Base-by-base conservation (phyloP, 53 echinoderm and acorn worm genomes). In the Echinometra lucunter region DNA sequence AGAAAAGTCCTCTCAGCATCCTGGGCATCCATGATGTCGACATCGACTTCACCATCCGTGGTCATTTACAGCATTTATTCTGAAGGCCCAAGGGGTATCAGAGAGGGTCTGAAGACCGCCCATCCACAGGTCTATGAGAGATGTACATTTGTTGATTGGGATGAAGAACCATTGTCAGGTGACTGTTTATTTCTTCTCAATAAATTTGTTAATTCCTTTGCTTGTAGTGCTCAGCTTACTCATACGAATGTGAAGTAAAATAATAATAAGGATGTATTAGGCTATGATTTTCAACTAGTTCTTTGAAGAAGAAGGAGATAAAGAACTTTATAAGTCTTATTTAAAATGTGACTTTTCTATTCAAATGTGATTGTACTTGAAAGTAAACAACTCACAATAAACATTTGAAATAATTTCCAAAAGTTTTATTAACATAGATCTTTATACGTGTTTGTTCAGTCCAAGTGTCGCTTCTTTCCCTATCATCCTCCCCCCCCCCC, bases 61-160 rank as follows among this genome's bases (percentile, higher is more conserved):
- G 92, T 70, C 13, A 11, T 92, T 23, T 70, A 92, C 74, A 92
- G 92, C 47, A n/a, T 72, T 18, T 92, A n/a, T 58, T 30, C 12
- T 27, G 92, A 92, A 45, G 92, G 92, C 27, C 69, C 92, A 40
- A 67, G 74, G 45, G 92, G 92, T 11, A 92, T 92, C 74, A 69
- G 28, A 28, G 47, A 72, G 32, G 7, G 13, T 53, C 69, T 92
- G n/a, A 11, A 70, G 35, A 92, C 66, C 44, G 11, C 38, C 21
- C 30, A 13, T 35, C 92, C 92, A 27, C 44, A 67, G 34, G 28
- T 92, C 42, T 70, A 38, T 34, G 38, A 67, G 38, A 45, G 32
- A 27, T 92, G 53, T 10, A 67, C 45, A 1, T 69, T 92, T 47
- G 45, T 92, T 11, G 25, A 25, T 15, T 44, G n/a, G 1, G 74